phyloP scores from a whole-genome alignment of 2,797 vertebrate species.

The Clarias laeviceps region DNA sequence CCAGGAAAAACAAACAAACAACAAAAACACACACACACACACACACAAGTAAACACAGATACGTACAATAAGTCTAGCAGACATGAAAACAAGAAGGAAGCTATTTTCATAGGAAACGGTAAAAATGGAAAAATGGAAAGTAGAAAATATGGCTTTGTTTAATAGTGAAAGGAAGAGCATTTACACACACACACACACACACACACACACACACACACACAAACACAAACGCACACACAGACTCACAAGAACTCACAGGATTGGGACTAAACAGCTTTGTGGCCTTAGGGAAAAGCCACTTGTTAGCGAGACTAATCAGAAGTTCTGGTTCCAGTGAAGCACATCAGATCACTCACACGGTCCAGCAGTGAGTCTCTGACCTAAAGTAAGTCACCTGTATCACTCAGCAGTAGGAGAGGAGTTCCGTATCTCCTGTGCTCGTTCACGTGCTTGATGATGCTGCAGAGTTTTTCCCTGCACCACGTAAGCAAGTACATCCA shows the following conservation, averaged over 20 bases:
- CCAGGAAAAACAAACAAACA: background rate
- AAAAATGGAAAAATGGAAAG: background rate
- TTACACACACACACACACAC: no score
- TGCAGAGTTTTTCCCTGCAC: constrained; percentile 79
- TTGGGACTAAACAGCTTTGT: no score
- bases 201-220: no score
- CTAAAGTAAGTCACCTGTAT: constrained; percentile 77
- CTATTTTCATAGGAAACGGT: background rate
- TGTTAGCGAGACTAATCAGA: no score
- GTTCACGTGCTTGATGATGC: constrained; percentile 86
- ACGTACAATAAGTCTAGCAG: background rate
- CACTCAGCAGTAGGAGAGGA: constrained; percentile 82
- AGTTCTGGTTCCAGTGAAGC: background rate
- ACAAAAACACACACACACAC: constrained; percentile 27
- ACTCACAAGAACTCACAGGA: no score
- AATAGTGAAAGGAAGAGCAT: no score
- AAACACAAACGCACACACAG: no score
- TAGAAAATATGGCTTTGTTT: background rate
- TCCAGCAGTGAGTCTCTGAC: background rate
- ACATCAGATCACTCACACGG: background rate
- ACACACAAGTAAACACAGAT: constrained; percentile 48
- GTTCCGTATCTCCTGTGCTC: constrained; percentile 75
- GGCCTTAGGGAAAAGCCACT: no score
- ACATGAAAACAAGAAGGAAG: background rate
- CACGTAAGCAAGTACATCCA: constrained; percentile 89